Evolutionary conservation across 2,888 invertebrate genomes (phyloP).

Genomic region (Pheosia tremula): DNA sequence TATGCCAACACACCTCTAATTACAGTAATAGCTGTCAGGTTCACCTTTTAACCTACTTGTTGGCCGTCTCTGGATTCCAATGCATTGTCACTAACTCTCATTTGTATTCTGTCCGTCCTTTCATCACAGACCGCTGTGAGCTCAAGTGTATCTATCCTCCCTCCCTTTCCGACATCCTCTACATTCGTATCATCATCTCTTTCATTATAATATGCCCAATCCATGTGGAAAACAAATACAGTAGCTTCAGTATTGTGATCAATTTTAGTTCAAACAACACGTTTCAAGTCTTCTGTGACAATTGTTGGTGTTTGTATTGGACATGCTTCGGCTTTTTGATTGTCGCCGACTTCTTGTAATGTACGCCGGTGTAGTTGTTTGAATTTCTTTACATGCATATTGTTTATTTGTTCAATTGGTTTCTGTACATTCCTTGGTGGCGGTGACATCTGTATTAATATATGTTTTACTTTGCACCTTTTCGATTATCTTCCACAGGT

Average conservation of each 20-base stretch:
- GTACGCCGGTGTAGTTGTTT: conserved; percentile 55
- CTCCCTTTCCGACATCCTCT: conserved; percentile 52
- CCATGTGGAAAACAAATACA: conserved; percentile 62
- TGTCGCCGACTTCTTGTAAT: conserved; percentile 53
- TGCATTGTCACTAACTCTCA: conserved; percentile 70
- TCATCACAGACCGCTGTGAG: conserved; percentile 70
- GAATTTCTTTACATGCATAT: conserved; percentile 49
- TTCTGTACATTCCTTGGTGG: conserved; percentile 40
- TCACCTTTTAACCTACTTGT: conserved; percentile 83
- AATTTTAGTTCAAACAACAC: conserved; percentile 61
- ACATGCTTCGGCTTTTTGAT: conserved; percentile 70
- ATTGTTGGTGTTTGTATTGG: conserved; percentile 57
- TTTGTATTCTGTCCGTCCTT: conserved; percentile 61
- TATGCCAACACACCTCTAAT: conserved; percentile 70
- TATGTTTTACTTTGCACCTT: conserved; percentile 7
- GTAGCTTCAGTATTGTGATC: conserved; percentile 61
- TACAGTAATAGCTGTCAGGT: conserved; percentile 72
- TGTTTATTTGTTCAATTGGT: conserved; percentile 67
- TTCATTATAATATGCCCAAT: conserved; percentile 65
- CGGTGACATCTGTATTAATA: conserved; percentile 46
- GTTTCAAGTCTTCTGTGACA: conserved; percentile 44
- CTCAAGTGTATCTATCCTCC: conserved; percentile 67
- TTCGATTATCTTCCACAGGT: not conserved
- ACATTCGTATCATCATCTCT: conserved; percentile 50
- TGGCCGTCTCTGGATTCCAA: conserved; percentile 68